Conservation (phyloP, 2,888 invertebrate genomes). For the Anthophora plumipes region DNA sequence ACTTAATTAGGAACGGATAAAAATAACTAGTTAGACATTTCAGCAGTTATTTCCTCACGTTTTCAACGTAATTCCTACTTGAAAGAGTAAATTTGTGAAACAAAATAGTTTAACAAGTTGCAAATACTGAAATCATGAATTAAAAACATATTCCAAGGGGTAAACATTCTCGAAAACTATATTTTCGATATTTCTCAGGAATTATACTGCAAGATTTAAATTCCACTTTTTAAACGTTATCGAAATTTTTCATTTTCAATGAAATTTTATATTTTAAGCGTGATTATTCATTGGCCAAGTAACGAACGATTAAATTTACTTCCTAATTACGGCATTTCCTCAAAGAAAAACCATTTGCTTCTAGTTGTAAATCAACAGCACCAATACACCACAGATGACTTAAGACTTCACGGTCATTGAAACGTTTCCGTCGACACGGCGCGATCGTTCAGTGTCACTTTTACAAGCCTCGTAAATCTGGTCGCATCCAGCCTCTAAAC, state of each 20-base stretch:
- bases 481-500: background rate
- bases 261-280: too few relatives aligned
- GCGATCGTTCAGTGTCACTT: background rate
- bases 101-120: background rate
- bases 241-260: too few relatives aligned
- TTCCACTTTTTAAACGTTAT: too few relatives aligned
- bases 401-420: background rate
- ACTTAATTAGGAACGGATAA: background rate
- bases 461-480: background rate
- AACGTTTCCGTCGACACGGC: background rate
- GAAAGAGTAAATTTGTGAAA: background rate
- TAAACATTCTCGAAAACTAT: too few relatives aligned
- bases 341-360: background rate
- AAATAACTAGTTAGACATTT: background rate
- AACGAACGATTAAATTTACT: background rate
- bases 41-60: background rate
- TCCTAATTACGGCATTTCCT: background rate
- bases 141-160: too few relatives aligned
- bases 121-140: too few relatives aligned
- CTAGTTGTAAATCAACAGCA: background rate
- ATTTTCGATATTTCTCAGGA: too few relatives aligned
- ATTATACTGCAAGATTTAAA: too few relatives aligned
- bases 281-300: too few relatives aligned
- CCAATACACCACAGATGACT: background rate
- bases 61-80: background rate